Evolutionary conservation across 2,113 vertebrate genomes (phyloP).

Genomic region (Mixornis gularis): DNA sequence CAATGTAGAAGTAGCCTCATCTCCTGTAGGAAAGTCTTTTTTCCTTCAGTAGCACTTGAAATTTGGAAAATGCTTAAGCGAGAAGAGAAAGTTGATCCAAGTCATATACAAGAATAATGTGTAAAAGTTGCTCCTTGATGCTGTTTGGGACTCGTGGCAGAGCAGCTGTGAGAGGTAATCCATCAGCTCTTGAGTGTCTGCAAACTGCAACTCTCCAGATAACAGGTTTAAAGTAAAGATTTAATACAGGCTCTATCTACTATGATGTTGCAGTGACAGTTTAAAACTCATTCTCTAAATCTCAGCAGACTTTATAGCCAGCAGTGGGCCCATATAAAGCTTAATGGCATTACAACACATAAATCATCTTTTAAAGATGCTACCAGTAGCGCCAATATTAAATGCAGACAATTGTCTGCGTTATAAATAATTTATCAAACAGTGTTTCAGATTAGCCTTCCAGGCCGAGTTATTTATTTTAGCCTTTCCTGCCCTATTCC

Average conservation of each 20-base stretch:
- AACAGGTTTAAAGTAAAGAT: constrained; percentile 90
- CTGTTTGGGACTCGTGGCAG: constrained; percentile 54
- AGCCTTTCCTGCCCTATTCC: constrained; percentile 84
- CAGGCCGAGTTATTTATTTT: constrained; percentile 88
- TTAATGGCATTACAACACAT: constrained; percentile 92
- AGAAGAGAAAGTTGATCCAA: constrained; percentile 50
- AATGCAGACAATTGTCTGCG: constrained; percentile 91
- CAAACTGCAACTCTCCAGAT: constrained; percentile 89
- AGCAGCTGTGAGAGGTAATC: constrained; percentile 76
- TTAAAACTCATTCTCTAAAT: constrained; percentile 94
- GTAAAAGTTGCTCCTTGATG: constrained; percentile 56
- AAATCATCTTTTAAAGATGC: constrained; percentile 99
- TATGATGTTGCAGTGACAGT: constrained; percentile 85
- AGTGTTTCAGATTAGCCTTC: constrained; percentile 78
- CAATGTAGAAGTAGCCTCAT: not conserved
- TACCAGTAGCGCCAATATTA: constrained; percentile 91
- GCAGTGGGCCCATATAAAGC: constrained; percentile 91
- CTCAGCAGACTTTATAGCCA: constrained; percentile 90
- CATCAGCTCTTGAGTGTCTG: constrained; percentile 86
- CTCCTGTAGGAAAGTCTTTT: not conserved
- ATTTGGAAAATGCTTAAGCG: constrained; percentile 30
- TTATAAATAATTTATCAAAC: constrained; percentile 99
- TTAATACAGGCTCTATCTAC: constrained; percentile 83
- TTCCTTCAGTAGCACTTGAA: constrained; percentile 2
- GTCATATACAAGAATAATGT: constrained; percentile 57